These are phyloP conservation scores for Galaxias olidus DNA, from an alignment of 2,797 vertebrate genomes.

Conservation along the genomic window DNA sequence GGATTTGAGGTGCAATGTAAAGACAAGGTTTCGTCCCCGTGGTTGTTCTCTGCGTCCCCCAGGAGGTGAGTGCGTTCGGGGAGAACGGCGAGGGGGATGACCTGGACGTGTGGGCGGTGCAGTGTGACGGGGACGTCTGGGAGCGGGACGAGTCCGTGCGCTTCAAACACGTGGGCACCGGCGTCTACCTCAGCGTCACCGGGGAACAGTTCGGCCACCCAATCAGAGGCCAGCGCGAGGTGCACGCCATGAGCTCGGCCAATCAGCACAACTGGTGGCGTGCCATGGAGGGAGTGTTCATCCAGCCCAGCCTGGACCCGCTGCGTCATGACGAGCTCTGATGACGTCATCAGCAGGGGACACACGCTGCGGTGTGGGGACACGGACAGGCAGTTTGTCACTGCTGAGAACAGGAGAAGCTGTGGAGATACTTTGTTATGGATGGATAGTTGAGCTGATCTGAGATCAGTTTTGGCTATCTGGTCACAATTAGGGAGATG, in stretches of 20 bases:
- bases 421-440: no score
- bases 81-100: conserved; percentile 95
- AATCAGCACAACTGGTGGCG: conserved; percentile 91
- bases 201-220: conserved; percentile 95
- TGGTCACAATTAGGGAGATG: no score
- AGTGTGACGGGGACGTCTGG: conserved; percentile 87
- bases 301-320: conserved; percentile 81
- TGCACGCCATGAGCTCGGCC: conserved; percentile 85
- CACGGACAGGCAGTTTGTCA: background rate
- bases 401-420: background rate
- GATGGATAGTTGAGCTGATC: no score
- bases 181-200: conserved; percentile 89
- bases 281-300: conserved; percentile 94
- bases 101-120: conserved; percentile 91
- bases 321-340: conserved; percentile 89
- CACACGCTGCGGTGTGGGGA: conserved; percentile 10
- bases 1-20: no score
- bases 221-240: conserved; percentile 91
- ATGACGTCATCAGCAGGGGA: conserved; percentile 35
- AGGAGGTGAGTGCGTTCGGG: conserved; percentile 98
- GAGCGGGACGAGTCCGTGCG: conserved; percentile 86
- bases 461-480: no score
- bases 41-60: conserved; percentile 10
- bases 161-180: conserved; percentile 89
- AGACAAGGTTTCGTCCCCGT: background rate